These are phyloP conservation scores for Colistium nudipinnis DNA, from an alignment of 2,113 vertebrate genomes.

Conservation along the genomic window DNA sequence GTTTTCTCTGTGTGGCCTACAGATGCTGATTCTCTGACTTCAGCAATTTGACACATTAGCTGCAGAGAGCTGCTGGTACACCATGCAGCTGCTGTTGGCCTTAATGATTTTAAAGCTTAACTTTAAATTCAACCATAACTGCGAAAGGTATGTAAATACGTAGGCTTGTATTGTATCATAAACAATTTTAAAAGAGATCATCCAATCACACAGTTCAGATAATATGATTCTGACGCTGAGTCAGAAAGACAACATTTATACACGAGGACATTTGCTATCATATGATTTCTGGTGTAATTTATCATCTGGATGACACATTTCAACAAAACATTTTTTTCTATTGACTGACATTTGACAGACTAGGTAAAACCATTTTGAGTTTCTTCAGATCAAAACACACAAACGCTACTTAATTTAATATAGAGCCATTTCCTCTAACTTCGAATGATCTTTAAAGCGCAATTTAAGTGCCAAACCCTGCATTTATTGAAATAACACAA, in stretches of 20 bases:
- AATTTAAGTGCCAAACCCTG: background rate
- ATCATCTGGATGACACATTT: too few relatives aligned
- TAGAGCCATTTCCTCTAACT: background rate
- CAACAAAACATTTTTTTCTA: too few relatives aligned
- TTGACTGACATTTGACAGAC: too few relatives aligned
- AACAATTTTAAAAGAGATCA: too few relatives aligned
- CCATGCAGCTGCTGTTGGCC: background rate
- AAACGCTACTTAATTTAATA: background rate
- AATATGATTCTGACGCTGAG: too few relatives aligned
- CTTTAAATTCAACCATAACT: background rate
- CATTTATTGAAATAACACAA: background rate
- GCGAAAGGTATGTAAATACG: too few relatives aligned
- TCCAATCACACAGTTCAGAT: too few relatives aligned
- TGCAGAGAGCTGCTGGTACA: background rate
- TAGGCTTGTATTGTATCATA: too few relatives aligned
- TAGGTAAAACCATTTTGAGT: rapidly evolving
- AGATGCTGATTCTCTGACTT: constrained; percentile 11
- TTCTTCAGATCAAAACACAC: background rate
- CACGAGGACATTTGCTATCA: too few relatives aligned
- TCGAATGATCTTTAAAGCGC: background rate
- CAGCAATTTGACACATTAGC: constrained; percentile 13
- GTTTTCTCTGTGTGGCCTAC: constrained; percentile 17
- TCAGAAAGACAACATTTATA: too few relatives aligned
- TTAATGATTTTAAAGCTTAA: background rate
- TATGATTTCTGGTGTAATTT: too few relatives aligned